These are phyloP conservation scores for Dromiciops gliroides DNA, from an alignment of 2,113 vertebrate species.

Conservation along the genomic window DNA sequence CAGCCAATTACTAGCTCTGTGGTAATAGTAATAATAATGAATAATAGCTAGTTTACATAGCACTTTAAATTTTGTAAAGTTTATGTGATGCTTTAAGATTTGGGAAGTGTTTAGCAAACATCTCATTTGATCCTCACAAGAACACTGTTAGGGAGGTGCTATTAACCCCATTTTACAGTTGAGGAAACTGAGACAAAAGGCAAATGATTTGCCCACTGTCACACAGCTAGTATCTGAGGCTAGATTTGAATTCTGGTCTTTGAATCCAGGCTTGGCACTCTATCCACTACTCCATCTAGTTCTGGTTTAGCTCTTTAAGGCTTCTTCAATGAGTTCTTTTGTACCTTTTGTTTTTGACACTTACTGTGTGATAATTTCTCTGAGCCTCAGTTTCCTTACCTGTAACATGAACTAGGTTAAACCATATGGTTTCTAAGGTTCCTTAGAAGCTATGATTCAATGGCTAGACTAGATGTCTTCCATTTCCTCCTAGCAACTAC, in stretches of 20 bases:
- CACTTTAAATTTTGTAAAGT: background rate
- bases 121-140: background rate
- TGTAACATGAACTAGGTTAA: background rate
- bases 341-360: background rate
- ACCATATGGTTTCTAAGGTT: background rate
- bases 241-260: background rate
- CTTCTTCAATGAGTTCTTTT: background rate
- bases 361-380: background rate
- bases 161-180: background rate
- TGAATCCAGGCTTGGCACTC: background rate
- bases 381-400: background rate
- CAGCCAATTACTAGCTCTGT: background rate
- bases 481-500: background rate
- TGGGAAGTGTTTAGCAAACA: background rate
- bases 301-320: background rate
- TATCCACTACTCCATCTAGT: background rate
- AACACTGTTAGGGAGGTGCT: background rate
- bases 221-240: background rate
- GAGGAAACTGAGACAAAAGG: background rate
- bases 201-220: too few relatives aligned
- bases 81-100: background rate
- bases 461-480: background rate
- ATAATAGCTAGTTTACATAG: background rate
- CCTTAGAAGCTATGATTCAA: background rate
- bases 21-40: background rate